phyloP scores from a whole-genome alignment of 2,113 vertebrate genomes.

The Semnopithecus entellus region DNA sequence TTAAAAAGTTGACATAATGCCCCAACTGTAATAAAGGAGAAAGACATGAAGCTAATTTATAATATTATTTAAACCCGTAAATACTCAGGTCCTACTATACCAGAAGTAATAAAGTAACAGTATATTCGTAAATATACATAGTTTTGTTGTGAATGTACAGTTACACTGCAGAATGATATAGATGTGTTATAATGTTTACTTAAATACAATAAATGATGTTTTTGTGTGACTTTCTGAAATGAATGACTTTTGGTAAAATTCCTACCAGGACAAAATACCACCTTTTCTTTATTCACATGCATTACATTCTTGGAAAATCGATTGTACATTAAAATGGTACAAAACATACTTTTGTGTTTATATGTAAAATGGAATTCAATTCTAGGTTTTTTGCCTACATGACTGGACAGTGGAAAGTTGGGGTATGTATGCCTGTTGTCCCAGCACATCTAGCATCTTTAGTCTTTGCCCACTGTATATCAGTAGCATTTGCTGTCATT shows the following conservation, averaged over 20 bases:
- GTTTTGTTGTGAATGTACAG: conserved; percentile 20
- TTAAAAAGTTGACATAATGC: background rate
- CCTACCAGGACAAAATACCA: background rate
- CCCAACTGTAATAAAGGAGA: background rate
- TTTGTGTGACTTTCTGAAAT: conserved; percentile 56
- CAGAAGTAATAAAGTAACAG: background rate
- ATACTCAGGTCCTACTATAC: background rate
- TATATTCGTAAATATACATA: background rate
- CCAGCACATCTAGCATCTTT: background rate
- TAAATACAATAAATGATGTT: conserved; percentile 27
- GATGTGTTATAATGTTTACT: background rate
- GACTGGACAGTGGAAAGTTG: background rate
- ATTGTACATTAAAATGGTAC: background rate
- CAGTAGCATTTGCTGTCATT: background rate
- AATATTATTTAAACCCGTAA: background rate
- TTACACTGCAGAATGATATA: background rate
- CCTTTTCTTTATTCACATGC: conserved; percentile 17
- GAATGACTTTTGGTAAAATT: conserved; percentile 29
- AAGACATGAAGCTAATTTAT: background rate
- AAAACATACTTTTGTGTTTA: conserved; percentile 14
- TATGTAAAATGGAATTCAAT: conserved; percentile 27
- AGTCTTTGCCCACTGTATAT: background rate
- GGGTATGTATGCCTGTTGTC: background rate
- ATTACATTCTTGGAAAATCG: conserved; percentile 13
- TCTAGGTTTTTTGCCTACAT: background rate